Conservation (phyloP, 2,797 vertebrate species). For the Anguilla marmorata region DNA sequence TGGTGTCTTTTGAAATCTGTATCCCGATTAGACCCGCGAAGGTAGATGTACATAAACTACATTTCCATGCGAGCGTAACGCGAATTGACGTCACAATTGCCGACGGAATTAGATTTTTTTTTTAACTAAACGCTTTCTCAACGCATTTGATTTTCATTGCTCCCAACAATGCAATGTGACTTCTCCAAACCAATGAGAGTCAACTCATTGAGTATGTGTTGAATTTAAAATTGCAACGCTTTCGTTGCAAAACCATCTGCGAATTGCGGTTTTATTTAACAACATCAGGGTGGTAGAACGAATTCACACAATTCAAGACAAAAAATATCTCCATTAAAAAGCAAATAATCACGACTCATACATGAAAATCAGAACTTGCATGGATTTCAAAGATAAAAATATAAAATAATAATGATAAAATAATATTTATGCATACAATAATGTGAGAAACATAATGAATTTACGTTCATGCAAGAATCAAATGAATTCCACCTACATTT, state of each 20-base stretch:
- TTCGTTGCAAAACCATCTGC: background rate
- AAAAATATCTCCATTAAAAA: background rate
- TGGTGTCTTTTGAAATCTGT: slow-evolving; percentile 51
- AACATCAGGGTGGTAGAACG: background rate
- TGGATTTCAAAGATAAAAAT: background rate
- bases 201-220: background rate
- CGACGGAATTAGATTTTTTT: slow-evolving; percentile 14
- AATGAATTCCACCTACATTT: background rate
- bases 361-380: background rate
- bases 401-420: no score
- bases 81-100: background rate
- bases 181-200: background rate
- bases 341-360: background rate
- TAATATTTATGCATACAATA: background rate
- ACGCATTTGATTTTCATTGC: slow-evolving; percentile 14
- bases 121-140: slow-evolving; percentile 53
- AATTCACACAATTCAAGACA: background rate
- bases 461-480: background rate
- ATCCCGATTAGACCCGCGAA: background rate
- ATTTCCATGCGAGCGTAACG: slow-evolving; percentile 45
- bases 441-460: background rate
- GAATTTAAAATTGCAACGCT: background rate
- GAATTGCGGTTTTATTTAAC: background rate
- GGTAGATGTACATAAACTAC: slow-evolving; percentile 53
- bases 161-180: background rate